phyloP scores from a whole-genome alignment of 1,140 invertebrate species.

The Teleopsis dalmanni region DNA sequence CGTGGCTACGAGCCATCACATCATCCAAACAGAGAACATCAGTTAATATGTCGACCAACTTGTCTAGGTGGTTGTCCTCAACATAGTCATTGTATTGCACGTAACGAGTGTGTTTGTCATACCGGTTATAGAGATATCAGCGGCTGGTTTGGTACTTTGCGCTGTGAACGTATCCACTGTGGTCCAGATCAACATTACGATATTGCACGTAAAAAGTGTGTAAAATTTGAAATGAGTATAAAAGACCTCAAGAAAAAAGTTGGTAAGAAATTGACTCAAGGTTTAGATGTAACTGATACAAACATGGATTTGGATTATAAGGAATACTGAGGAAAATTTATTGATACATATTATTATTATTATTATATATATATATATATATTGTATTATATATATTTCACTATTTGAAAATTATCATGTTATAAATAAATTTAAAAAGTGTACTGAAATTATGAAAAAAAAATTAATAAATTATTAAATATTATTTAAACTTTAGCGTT shows the following conservation, averaged over 20 bases:
- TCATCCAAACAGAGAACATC: conserved; percentile 24
- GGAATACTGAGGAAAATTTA: too few species aligned
- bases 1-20: conserved; percentile 22
- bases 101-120: conserved; percentile 32
- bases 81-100: conserved; percentile 30
- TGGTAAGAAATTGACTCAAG: conserved; percentile 21
- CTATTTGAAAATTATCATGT: too few species aligned
- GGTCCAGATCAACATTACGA: conserved; percentile 31
- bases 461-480: too few species aligned
- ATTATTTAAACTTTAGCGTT: too few species aligned
- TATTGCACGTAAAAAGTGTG: conserved; percentile 17
- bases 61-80: conserved; percentile 32
- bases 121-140: conserved; percentile 30
- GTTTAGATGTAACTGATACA: too few species aligned
- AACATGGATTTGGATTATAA: too few species aligned
- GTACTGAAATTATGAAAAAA: too few species aligned
- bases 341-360: too few species aligned
- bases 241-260: conserved; percentile 38
- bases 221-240: conserved; percentile 39
- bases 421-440: too few species aligned
- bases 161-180: conserved; percentile 32
- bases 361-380: too few species aligned
- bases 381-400: too few species aligned
- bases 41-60: conserved; percentile 26
- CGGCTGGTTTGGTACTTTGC: conserved; percentile 28